A percentile compares a stretch with the other conserved stretches of the same genome.
Conservation (phyloP, 53 echinoderm and acorn worm genomes). For the Actinopyga echinites region DNA sequence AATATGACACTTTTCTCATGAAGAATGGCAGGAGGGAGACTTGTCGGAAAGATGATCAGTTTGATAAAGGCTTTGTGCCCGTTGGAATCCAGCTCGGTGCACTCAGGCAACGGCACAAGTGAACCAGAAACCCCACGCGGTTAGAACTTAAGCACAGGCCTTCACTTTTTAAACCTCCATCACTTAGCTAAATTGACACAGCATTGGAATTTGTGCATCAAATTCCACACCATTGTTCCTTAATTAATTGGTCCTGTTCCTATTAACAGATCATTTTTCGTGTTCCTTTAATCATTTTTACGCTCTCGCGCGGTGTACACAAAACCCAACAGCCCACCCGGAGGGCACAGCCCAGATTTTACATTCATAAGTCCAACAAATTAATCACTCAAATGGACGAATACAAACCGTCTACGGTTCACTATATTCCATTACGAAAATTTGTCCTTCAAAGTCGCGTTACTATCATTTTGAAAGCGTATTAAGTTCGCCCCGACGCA, state of each 20-base stretch:
- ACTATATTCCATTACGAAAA: constrained; percentile 23
- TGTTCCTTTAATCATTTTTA: constrained; percentile 38
- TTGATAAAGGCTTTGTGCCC: too few relatives aligned
- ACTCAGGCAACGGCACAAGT: too few relatives aligned
- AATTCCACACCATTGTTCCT: constrained; percentile 47
- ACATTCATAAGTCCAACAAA: constrained; percentile 44
- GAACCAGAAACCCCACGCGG: too few relatives aligned
- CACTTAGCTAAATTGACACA: constrained; percentile 54
- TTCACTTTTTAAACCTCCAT: neutral
- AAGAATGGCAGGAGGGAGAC: too few relatives aligned
- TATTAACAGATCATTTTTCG: constrained; percentile 41
- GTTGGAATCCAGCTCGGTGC: too few relatives aligned
- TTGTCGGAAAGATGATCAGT: too few relatives aligned
- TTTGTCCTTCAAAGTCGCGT: constrained; percentile 38
- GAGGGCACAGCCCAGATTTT: constrained; percentile 44
- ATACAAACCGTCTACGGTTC: constrained; percentile 2
- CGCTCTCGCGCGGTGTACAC: constrained; percentile 19
- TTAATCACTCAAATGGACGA: constrained; percentile 38
- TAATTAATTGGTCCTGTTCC: constrained; percentile 48
- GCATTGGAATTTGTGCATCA: constrained; percentile 51
- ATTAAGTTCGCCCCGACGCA: constrained; percentile 34
- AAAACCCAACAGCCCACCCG: constrained; percentile 42
- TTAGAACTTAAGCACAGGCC: neutral
- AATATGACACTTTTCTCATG: too few relatives aligned
- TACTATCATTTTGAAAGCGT: constrained; percentile 17